phyloP scores from a whole-genome alignment of 2,888 invertebrate species.

The Leptura quadrifasciata region DNA sequence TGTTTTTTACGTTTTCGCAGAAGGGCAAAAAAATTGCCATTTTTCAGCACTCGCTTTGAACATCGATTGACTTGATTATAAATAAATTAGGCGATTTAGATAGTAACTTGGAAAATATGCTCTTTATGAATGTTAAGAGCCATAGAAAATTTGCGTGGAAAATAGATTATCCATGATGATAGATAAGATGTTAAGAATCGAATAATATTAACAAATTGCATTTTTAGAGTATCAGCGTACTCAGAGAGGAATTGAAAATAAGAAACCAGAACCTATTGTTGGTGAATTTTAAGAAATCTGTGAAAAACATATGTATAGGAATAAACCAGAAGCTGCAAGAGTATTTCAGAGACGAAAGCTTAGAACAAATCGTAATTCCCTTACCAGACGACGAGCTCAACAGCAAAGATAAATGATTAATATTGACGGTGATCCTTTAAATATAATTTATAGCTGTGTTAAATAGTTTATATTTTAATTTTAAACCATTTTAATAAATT shows the following conservation, averaged over 20 bases:
- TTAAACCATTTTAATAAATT: neutral
- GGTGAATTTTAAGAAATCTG: constrained; percentile 72
- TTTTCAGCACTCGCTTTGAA: too few species aligned
- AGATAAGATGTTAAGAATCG: too few species aligned
- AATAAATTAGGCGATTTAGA: too few species aligned
- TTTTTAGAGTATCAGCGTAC: constrained; percentile 76
- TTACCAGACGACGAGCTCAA: neutral
- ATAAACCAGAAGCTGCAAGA: constrained; percentile 61
- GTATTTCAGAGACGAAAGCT: constrained; percentile 62
- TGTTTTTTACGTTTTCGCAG: too few species aligned
- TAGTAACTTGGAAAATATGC: too few species aligned
- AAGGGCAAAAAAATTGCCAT: too few species aligned
- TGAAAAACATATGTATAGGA: constrained; percentile 70
- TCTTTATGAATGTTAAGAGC: too few species aligned
- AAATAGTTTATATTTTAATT: neutral
- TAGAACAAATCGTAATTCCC: constrained; percentile 60
- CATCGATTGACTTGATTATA: too few species aligned
- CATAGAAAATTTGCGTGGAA: too few species aligned
- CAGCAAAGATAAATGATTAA: neutral
- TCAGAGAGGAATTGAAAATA: constrained; percentile 75
- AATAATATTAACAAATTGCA: too few species aligned
- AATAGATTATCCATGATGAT: too few species aligned
- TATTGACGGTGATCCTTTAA: neutral
- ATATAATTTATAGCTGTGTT: neutral
- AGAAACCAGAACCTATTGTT: constrained; percentile 75